A percentile compares a stretch with the other conserved stretches of the same genome.
These are phyloP conservation scores for Graptemys geographica DNA, from an alignment of 2,797 vertebrate species.

Conservation along the genomic window DNA sequence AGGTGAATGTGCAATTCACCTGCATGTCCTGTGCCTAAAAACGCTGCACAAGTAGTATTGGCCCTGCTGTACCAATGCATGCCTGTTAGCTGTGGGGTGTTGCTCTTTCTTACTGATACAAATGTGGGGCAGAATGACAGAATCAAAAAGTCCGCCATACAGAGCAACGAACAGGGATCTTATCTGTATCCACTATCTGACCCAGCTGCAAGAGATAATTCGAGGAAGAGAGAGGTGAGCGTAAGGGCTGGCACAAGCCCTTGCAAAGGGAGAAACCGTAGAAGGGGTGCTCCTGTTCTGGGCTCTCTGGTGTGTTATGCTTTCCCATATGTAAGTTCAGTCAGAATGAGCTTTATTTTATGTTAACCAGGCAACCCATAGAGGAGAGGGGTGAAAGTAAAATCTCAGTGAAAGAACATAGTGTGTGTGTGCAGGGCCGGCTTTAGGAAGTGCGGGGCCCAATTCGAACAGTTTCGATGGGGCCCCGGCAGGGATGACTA, in stretches of 20 bases:
- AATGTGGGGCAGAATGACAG: neutral
- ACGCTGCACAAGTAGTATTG: neutral
- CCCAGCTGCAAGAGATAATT: neutral
- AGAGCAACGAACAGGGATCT: neutral
- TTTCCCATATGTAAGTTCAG: neutral
- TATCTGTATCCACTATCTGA: neutral
- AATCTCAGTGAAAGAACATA: neutral
- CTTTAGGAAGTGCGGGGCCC: no score
- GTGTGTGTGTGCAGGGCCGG: no score
- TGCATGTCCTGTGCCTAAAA: neutral
- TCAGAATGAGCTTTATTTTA: neutral
- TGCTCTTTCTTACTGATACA: neutral
- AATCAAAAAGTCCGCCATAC: neutral
- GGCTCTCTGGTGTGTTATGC: neutral
- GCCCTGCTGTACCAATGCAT: neutral
- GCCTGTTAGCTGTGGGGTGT: neutral
- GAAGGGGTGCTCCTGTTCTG: neutral
- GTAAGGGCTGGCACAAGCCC: neutral
- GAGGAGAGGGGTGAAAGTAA: neutral
- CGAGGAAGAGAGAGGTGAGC: neutral
- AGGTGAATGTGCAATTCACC: neutral
- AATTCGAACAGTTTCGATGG: no score
- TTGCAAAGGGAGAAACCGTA: neutral
- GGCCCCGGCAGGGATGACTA: no score
- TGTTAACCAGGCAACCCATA: neutral